These are phyloP conservation scores for Callospermophilus lateralis DNA, from an alignment of 2,113 vertebrate genomes.

Conservation along the genomic window DNA sequence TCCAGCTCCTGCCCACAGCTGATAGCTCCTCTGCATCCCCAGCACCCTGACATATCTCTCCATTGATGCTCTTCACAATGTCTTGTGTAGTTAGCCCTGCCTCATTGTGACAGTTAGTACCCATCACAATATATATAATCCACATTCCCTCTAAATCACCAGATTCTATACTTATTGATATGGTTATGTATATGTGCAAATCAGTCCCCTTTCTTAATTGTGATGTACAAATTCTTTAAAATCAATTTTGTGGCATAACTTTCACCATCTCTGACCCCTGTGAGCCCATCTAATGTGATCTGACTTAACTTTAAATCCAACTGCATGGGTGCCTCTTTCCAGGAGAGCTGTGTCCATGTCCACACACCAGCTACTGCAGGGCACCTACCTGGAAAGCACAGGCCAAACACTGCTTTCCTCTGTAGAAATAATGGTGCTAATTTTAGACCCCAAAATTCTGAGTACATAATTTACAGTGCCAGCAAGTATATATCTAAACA, in stretches of 20 bases:
- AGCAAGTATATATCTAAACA: neutral
- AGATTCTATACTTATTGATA: neutral
- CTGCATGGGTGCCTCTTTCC: neutral
- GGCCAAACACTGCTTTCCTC: neutral
- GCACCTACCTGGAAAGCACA: neutral
- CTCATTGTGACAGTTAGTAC: neutral
- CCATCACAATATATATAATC: no score
- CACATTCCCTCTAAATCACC: neutral
- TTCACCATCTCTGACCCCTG: neutral
- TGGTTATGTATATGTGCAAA: neutral
- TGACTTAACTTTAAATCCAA: neutral
- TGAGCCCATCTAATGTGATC: neutral
- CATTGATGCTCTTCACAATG: neutral
- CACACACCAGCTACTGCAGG: neutral
- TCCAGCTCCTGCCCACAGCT: neutral
- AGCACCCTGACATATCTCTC: neutral
- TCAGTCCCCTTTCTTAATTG: neutral
- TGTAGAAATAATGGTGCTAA: neutral
- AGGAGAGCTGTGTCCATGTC: accelerated
- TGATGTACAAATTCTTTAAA: neutral
- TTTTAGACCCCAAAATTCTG: neutral
- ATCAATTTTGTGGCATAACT: neutral
- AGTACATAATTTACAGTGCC: neutral
- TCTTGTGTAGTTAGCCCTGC: no score
- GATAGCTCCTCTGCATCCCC: neutral